Evolutionary conservation across 2,113 vertebrate genomes (phyloP).

Genomic region (Nymphicus hollandicus): DNA sequence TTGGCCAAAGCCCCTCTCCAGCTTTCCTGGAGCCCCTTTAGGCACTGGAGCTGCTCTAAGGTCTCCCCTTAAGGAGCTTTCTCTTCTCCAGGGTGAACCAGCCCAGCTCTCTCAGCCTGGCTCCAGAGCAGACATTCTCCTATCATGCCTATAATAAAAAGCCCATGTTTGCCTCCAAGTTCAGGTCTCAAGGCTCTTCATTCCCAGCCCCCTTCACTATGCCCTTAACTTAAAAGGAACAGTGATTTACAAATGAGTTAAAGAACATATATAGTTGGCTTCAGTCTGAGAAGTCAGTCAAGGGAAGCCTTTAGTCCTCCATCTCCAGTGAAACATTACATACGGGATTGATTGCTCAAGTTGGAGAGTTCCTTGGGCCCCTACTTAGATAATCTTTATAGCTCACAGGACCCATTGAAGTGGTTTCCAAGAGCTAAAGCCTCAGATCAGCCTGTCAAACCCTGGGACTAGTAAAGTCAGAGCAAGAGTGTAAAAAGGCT

Average conservation of each 20-base stretch:
- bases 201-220: accelerated
- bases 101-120: too few species aligned
- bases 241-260: not conserved
- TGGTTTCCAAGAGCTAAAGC: conserved; percentile 44
- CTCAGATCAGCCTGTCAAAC: conserved; percentile 31
- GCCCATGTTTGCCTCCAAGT: not conserved
- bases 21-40: too few species aligned
- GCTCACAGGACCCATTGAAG: conserved; percentile 16
- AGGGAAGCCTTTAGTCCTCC: not conserved
- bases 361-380: not conserved
- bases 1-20: too few species aligned
- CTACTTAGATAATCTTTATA: not conserved
- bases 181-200: not conserved
- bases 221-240: not conserved
- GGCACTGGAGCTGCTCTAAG: too few species aligned
- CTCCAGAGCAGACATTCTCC: too few species aligned
- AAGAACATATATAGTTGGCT: not conserved
- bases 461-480: not conserved
- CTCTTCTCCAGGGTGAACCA: too few species aligned
- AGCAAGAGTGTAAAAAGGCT: not conserved
- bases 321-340: not conserved
- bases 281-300: not conserved
- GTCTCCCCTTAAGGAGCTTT: too few species aligned
- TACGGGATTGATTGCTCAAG: conserved; percentile 22
- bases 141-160: not conserved